These are phyloP conservation scores for Rhynchotus rufescens DNA, from an alignment of 2,797 vertebrate species.

Conservation along the genomic window DNA sequence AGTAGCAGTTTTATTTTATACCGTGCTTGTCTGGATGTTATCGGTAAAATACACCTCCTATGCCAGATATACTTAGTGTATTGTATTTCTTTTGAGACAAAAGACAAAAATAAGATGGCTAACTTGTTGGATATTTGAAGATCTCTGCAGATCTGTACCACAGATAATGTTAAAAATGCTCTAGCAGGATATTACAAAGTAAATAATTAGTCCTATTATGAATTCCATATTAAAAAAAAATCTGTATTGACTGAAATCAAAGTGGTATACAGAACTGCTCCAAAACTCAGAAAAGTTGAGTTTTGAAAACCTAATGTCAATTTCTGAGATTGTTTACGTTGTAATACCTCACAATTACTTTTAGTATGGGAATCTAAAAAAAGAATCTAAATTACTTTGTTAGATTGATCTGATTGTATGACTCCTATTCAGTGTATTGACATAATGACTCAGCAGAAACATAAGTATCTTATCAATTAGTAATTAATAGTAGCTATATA, in stretches of 20 bases:
- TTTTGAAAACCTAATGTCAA: background rate
- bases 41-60: background rate
- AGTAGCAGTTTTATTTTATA: background rate
- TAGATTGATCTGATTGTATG: background rate
- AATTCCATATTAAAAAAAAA: background rate
- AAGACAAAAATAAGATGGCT: background rate
- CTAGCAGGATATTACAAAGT: background rate
- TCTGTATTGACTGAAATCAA: background rate
- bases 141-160: background rate
- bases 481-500: background rate
- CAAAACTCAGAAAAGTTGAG: background rate
- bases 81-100: background rate
- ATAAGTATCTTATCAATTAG: background rate
- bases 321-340: background rate
- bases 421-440: background rate
- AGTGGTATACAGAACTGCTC: background rate
- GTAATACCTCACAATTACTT: background rate
- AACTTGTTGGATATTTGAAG: background rate
- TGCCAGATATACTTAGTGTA: background rate
- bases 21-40: background rate
- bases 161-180: background rate
- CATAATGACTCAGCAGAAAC: background rate
- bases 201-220: background rate
- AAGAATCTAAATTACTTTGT: background rate
- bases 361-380: background rate